phyloP scores from a whole-genome alignment of 2,888 invertebrate species.

The Tipula helvola region DNA sequence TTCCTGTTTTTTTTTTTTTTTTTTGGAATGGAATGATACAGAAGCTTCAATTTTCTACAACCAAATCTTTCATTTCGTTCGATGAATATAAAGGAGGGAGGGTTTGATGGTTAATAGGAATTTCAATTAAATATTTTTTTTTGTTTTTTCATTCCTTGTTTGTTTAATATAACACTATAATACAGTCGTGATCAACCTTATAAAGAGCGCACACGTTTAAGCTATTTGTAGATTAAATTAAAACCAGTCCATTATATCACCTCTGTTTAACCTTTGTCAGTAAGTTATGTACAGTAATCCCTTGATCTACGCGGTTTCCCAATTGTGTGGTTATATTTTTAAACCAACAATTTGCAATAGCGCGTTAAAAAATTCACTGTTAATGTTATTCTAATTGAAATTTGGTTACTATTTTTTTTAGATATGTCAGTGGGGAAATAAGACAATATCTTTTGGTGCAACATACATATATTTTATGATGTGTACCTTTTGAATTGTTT shows the following conservation, averaged over 20 bases:
- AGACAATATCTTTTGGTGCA: too few relatives aligned
- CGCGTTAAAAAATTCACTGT: too few relatives aligned
- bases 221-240: background rate
- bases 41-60: background rate
- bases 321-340: too few relatives aligned
- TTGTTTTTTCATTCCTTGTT: background rate
- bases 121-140: background rate
- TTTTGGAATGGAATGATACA: background rate
- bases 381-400: too few relatives aligned
- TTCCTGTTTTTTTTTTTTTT: background rate
- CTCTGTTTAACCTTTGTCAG: background rate
- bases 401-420: too few relatives aligned
- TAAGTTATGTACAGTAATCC: background rate
- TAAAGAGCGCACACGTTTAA: background rate
- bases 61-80: background rate
- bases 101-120: background rate
- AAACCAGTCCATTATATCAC: background rate
- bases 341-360: too few relatives aligned
- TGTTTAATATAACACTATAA: background rate
- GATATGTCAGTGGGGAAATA: too few relatives aligned
- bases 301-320: too few relatives aligned
- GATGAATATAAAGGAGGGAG: background rate
- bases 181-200: background rate
- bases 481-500: too few relatives aligned
- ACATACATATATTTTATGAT: too few relatives aligned